A percentile compares a stretch with the other conserved stretches of the same genome.
These are phyloP conservation scores for Macropodus opercularis DNA, from an alignment of 2,797 vertebrate genomes.

Conservation along the genomic window DNA sequence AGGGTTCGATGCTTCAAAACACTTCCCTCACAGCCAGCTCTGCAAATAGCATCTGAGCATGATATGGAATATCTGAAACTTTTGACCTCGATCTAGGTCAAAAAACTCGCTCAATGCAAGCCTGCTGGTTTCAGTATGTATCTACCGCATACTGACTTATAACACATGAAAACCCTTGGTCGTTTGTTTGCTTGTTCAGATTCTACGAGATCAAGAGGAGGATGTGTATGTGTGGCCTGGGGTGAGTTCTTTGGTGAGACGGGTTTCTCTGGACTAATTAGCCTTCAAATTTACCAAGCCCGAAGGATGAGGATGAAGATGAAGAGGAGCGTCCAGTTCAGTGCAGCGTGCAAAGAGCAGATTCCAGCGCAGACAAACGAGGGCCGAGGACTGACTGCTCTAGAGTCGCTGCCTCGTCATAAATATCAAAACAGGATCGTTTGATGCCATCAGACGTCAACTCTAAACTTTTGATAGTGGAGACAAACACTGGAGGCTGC, in stretches of 20 bases:
- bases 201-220: slow-evolving; percentile 49
- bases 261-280: slow-evolving; percentile 73
- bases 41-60: slow-evolving; percentile 46
- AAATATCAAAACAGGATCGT: slow-evolving; percentile 60
- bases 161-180: slow-evolving; percentile 59
- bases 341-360: slow-evolving; percentile 42
- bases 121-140: slow-evolving; percentile 31
- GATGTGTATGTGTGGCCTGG: slow-evolving; percentile 42
- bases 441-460: slow-evolving; percentile 33
- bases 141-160: slow-evolving; percentile 28
- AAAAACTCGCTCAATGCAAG: slow-evolving; percentile 30
- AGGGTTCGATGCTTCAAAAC: slow-evolving; percentile 39
- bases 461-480: slow-evolving; percentile 39
- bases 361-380: slow-evolving; percentile 32
- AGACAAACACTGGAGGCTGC: slow-evolving; percentile 37
- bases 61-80: slow-evolving; percentile 35
- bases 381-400: slow-evolving; percentile 17
- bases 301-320: slow-evolving; percentile 45
- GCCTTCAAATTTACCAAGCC: slow-evolving; percentile 47
- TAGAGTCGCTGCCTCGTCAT: slow-evolving; percentile 25
- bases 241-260: slow-evolving; percentile 52
- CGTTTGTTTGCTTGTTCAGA: slow-evolving; percentile 37
- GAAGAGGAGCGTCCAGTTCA: slow-evolving; percentile 30
- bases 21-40: slow-evolving; percentile 21
- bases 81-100: slow-evolving; percentile 58